Conservation (phyloP, 2,797 vertebrate genomes). For the Mus minutoides region DNA sequence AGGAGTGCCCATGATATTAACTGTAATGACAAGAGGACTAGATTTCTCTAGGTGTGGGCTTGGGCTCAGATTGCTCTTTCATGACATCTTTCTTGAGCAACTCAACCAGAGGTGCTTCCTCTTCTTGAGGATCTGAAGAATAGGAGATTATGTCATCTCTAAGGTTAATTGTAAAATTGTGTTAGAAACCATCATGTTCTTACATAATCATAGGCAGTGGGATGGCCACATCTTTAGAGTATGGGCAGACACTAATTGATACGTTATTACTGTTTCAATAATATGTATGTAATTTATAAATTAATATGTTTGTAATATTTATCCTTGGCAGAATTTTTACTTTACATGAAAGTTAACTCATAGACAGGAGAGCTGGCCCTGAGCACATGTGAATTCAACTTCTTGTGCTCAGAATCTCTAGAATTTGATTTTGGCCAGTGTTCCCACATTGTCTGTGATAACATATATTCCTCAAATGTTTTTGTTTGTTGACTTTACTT, state of each 20-base stretch:
- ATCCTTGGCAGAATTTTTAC: not conserved
- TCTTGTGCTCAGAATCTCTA: not conserved
- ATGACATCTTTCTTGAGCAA: conserved; percentile 5
- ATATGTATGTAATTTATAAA: not conserved
- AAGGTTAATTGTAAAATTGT: conserved; percentile 2
- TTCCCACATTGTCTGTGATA: not conserved
- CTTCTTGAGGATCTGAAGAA: conserved; percentile 1
- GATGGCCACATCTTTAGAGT: not conserved
- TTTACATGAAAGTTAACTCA: conserved; percentile 2
- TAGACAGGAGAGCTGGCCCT: not conserved
- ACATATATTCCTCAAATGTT: not conserved
- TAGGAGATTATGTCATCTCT: not conserved
- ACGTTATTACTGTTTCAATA: conserved; percentile 16
- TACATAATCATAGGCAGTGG: not conserved
- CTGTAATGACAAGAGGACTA: not conserved
- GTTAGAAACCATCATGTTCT: not conserved
- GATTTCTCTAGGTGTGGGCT: not conserved
- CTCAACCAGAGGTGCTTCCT: not conserved
- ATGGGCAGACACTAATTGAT: not conserved
- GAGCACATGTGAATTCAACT: not conserved
- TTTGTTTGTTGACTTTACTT: not conserved
- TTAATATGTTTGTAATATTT: conserved; percentile 6
- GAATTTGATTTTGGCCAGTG: not conserved
- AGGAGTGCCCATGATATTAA: not conserved
- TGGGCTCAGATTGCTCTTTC: not conserved